Conservation (phyloP, 2,888 invertebrate species). For the Pheosia gnoma region DNA sequence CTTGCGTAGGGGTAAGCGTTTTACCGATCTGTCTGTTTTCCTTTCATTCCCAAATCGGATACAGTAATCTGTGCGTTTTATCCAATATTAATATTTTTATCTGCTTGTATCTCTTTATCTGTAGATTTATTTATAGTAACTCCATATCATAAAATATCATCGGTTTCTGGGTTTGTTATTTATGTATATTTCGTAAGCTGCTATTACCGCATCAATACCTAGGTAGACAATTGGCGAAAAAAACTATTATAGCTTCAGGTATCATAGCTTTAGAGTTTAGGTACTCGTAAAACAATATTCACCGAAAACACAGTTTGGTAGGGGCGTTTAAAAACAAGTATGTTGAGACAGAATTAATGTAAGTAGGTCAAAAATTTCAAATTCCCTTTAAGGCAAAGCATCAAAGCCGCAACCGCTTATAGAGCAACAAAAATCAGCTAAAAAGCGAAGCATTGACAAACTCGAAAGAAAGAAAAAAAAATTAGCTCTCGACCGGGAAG, state of each 20-base stretch:
- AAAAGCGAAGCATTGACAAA: slow-evolving; percentile 56
- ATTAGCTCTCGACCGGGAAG: slow-evolving; percentile 57
- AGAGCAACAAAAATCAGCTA: slow-evolving; percentile 48
- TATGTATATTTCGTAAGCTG: too few relatives aligned
- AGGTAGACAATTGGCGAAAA: too few relatives aligned
- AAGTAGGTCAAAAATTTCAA: slow-evolving; percentile 35
- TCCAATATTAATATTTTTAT: neutral
- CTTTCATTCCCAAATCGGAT: slow-evolving; percentile 1
- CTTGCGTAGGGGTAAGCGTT: neutral
- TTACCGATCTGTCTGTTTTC: neutral
- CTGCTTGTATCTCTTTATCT: too few relatives aligned
- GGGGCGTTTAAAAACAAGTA: slow-evolving; percentile 10
- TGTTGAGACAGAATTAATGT: neutral
- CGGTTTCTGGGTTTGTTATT: too few relatives aligned
- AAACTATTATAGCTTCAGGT: too few relatives aligned
- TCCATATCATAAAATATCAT: too few relatives aligned
- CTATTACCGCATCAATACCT: too few relatives aligned
- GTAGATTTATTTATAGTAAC: too few relatives aligned
- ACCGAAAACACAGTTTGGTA: neutral
- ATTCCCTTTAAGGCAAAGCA: slow-evolving; percentile 49
- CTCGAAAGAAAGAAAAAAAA: slow-evolving; percentile 55
- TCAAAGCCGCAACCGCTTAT: slow-evolving; percentile 48
- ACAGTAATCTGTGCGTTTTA: neutral
- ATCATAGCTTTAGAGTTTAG: neutral
- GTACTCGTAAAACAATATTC: neutral